These are phyloP conservation scores for Rhabdomys dilectus DNA, from an alignment of 2,113 vertebrate genomes.

Conservation along the genomic window DNA sequence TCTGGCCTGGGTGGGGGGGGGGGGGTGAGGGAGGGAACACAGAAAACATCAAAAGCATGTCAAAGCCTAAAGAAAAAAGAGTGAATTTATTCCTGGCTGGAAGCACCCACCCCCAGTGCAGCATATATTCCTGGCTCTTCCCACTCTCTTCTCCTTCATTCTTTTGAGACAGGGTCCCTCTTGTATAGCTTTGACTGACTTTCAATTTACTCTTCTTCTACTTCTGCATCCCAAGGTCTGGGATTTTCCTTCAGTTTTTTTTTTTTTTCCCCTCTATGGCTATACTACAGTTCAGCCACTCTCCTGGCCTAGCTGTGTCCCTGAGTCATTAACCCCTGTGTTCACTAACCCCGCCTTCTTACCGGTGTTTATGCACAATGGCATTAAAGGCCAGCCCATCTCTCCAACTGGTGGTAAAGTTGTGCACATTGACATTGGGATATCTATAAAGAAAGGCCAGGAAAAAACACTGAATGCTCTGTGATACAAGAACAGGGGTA, in stretches of 20 bases:
- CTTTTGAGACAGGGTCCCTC: not conserved
- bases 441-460: slow-evolving; percentile 88
- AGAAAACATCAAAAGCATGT: not conserved
- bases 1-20: slow-evolving; percentile 88
- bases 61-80: not conserved
- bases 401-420: slow-evolving; percentile 97
- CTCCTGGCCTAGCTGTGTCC: not conserved
- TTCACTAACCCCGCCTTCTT: not conserved
- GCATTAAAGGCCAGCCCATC: slow-evolving; percentile 96
- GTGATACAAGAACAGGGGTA: not conserved
- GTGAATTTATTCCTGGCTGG: not conserved
- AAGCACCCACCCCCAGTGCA: not conserved
- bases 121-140: not conserved
- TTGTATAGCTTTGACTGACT: not conserved
- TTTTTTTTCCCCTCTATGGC: not conserved
- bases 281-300: not conserved
- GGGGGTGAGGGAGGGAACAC: not conserved
- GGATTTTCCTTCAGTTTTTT: not conserved
- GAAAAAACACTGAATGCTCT: not conserved
- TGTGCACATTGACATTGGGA: slow-evolving; percentile 96
- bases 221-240: not conserved
- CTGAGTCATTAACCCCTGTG: not conserved
- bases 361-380: slow-evolving; percentile 98
- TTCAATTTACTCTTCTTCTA: not conserved
- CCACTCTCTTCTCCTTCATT: not conserved